A percentile compares a stretch with the other conserved stretches of the same genome.
Conservation (phyloP, 2,888 invertebrate species). For the Tachina grossa region DNA sequence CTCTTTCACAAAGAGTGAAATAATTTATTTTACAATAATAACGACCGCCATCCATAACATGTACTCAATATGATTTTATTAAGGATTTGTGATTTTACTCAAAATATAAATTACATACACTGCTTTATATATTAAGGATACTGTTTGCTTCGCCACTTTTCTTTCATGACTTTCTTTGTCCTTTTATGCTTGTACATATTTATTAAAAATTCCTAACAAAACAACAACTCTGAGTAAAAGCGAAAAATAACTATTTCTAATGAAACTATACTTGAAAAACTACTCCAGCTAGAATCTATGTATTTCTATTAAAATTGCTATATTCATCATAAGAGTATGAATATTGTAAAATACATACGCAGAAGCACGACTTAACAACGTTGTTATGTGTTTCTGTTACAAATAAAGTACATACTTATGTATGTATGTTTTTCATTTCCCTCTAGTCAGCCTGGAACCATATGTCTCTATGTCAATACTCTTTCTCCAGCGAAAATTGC, state of each 20-base stretch:
- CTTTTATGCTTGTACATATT: constrained; percentile 19
- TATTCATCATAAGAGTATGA: constrained; percentile 43
- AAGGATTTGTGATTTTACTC: constrained; percentile 48
- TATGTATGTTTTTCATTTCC: too few relatives aligned
- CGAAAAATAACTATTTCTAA: constrained; percentile 64
- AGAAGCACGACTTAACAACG: too few relatives aligned
- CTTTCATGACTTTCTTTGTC: constrained; percentile 20
- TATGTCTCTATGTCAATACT: too few relatives aligned
- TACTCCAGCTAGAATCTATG: constrained; percentile 58
- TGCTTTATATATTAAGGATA: constrained; percentile 50
- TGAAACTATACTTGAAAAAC: constrained; percentile 64
- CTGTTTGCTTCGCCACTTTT: constrained; percentile 21
- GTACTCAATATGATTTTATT: constrained; percentile 26
- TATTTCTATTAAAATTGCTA: constrained; percentile 47
- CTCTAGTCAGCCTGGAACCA: too few relatives aligned
- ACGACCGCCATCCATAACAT: constrained; percentile 16
- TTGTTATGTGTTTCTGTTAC: too few relatives aligned
- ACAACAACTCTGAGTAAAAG: constrained; percentile 21
- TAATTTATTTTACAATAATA: neutral
- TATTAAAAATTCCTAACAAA: constrained; percentile 66
- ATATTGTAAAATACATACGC: neutral
- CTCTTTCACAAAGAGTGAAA: neutral
- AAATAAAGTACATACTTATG: too few relatives aligned
- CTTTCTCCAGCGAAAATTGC: too few relatives aligned
- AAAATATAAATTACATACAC: constrained; percentile 43